phyloP scores from a whole-genome alignment of 1,140 invertebrate genomes.

The Hestina assimilis region DNA sequence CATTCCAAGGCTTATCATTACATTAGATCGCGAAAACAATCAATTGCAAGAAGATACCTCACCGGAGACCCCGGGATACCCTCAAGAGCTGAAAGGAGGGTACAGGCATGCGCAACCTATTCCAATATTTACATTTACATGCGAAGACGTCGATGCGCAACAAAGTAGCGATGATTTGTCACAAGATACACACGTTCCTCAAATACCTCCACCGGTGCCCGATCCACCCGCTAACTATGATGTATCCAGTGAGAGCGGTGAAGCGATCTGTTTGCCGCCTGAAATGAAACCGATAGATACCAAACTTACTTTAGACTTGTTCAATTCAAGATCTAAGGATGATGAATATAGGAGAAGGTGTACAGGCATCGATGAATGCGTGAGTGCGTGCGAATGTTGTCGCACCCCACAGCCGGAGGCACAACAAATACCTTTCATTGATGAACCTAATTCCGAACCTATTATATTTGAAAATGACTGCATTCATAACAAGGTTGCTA shows the following conservation, averaged over 20 bases:
- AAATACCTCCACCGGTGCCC: slow-evolving; percentile 44
- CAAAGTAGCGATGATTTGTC: slow-evolving; percentile 22
- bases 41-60: slow-evolving; percentile 61
- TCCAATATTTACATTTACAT: slow-evolving; percentile 69
- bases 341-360: slow-evolving; percentile 49
- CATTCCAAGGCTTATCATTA: slow-evolving; percentile 67
- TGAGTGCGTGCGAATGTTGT: slow-evolving; percentile 69
- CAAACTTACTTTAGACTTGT: slow-evolving; percentile 57
- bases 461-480: slow-evolving; percentile 68
- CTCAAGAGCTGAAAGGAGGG: slow-evolving; percentile 42
- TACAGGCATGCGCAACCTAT: slow-evolving; percentile 40
- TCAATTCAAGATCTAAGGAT: slow-evolving; percentile 46
- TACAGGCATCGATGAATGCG: slow-evolving; percentile 60
- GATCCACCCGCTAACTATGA: slow-evolving; percentile 49
- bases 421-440: slow-evolving; percentile 71
- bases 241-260: slow-evolving; percentile 52
- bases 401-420: slow-evolving; percentile 66
- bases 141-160: slow-evolving; percentile 60
- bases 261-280: slow-evolving; percentile 54
- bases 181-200: slow-evolving; percentile 38
- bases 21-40: slow-evolving; percentile 64
- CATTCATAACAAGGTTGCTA: slow-evolving; percentile 43
- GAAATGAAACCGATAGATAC: slow-evolving; percentile 66
- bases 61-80: slow-evolving; percentile 60
- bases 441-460: slow-evolving; percentile 70